Percentiles rank a stretch among this genome's conserved stretches.
These are phyloP conservation scores for Dione juno DNA, from an alignment of 2,888 invertebrate genomes.

Conservation along the genomic window DNA sequence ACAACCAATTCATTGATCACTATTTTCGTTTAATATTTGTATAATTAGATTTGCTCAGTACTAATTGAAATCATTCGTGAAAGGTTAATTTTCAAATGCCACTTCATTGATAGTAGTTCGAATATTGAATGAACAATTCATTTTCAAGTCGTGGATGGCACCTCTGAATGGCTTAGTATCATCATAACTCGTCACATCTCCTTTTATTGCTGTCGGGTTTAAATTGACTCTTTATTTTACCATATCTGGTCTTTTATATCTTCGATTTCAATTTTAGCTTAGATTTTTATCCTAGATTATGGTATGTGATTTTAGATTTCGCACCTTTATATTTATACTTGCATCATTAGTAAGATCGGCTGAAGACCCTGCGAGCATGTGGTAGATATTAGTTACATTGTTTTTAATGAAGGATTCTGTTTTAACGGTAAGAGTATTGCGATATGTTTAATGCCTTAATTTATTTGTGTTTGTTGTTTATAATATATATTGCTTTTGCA, in stretches of 20 bases:
- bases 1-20: conserved; percentile 49
- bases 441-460: conserved; percentile 30
- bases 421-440: conserved; percentile 36
- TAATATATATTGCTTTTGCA: conserved; percentile 29
- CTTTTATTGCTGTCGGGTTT: conserved; percentile 64
- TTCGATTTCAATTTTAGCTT: conserved; percentile 70
- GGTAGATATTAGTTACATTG: conserved; percentile 40
- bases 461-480: conserved; percentile 23
- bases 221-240: conserved; percentile 70
- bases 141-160: conserved; percentile 76
- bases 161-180: conserved; percentile 82
- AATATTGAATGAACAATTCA: conserved; percentile 67
- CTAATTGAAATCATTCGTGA: conserved; percentile 51
- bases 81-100: conserved; percentile 60
- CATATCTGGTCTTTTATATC: conserved; percentile 72
- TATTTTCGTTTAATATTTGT: conserved; percentile 27
- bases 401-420: conserved; percentile 32
- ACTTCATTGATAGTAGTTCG: conserved; percentile 71
- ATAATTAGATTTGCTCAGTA: conserved; percentile 52
- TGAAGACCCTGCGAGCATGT: conserved; percentile 46
- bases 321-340: conserved; percentile 77
- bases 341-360: conserved; percentile 63
- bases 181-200: conserved; percentile 74
- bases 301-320: conserved; percentile 75
- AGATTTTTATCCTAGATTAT: conserved; percentile 66